Base-by-base conservation (phyloP, 2,797 vertebrate genomes). In the Notolepis coatsorum region DNA sequence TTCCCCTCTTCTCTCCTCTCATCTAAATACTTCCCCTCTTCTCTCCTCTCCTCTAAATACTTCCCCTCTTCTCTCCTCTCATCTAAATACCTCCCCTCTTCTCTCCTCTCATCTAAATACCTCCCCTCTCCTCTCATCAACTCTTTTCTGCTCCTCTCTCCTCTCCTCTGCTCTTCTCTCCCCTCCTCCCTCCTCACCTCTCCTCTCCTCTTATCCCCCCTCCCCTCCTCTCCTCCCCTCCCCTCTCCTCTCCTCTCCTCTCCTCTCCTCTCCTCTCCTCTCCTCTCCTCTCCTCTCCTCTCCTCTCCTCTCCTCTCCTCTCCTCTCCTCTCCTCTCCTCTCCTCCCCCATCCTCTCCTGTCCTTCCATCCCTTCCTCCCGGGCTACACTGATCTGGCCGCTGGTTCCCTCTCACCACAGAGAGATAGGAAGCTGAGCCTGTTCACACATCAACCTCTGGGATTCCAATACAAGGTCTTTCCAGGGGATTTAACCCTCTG, bases 361-460 rank as follows among this genome's bases (percentile, higher is more conserved):
- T n/a, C n/a, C n/a, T n/a, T n/a, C n/a, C n/a, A 31, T 46, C 41
- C 21, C 28, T 37, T 5, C 0, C 24, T 37, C 39, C 15, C 15
- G 52, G 23, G 35, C 45, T 24, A 39, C 33, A 39, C n/a, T 17
- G 5, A 21, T 27, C 39, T 27, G 38, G 13, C 47, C 23, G 15
- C 8, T 24, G 9, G n/a, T 47, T 37, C 57, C 54, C 59, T 50
- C 12, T 69, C 37, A 72, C 56, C 65, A 37, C 27, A 50, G 45
- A 51, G 25, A 25, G 46, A 57, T 15, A 41, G 30, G 42, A n/a
- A 41, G 27, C 23, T 23, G 37, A 41, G 37, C 24, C 20, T 27
- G 31, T 58, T 58, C n/a, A n/a, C n/a, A n/a, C n/a, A n/a, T n/a
- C n/a, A n/a, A n/a, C n/a, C n/a, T n/a, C n/a, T n/a, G n/a, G n/a